Conservation (phyloP, 2,888 invertebrate genomes). For the Nasonovia ribisnigri region DNA sequence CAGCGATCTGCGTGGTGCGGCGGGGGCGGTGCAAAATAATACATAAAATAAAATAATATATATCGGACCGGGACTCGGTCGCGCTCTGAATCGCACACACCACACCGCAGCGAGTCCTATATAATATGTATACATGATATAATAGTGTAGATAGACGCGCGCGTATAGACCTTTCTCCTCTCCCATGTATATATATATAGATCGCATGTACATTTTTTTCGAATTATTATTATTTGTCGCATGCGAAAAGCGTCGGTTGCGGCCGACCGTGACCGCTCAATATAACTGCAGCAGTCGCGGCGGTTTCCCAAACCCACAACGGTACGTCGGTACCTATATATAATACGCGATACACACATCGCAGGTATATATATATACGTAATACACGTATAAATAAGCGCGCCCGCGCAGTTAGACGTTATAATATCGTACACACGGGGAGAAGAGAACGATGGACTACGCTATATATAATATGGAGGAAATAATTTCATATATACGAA, state of each 20-base stretch:
- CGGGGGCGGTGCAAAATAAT: neutral
- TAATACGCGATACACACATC: too few species aligned
- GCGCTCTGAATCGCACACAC: constrained; percentile 23
- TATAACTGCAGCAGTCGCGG: too few species aligned
- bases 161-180: neutral
- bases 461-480: neutral
- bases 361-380: neutral
- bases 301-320: too few species aligned
- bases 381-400: neutral
- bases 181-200: neutral
- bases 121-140: neutral
- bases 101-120: neutral
- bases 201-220: neutral
- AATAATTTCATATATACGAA: neutral
- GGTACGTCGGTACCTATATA: too few species aligned
- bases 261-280: neutral
- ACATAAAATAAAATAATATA: neutral
- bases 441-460: neutral
- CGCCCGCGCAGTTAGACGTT: neutral
- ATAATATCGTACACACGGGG: neutral
- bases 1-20: neutral
- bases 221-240: neutral
- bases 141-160: neutral
- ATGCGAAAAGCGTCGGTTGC: neutral
- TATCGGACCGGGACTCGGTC: neutral